Evolutionary conservation across 2,113 vertebrate genomes (phyloP), one percentile per base, ranked within the genome.

Genomic region (Theropithecus gelada): DNA sequence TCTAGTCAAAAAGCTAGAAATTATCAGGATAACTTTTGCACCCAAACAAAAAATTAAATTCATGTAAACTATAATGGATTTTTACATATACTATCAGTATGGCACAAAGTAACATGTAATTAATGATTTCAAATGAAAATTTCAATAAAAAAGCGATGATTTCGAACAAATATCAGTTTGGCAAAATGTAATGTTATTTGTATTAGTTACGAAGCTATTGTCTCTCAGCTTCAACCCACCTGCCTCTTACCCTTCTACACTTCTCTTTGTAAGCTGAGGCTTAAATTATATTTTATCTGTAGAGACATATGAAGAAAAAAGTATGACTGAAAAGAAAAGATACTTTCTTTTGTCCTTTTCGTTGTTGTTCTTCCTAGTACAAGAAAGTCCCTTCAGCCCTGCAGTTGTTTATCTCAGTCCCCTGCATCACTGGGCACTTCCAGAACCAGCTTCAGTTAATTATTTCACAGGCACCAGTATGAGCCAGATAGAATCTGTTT

Each of bases 1-100:
- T 73, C 23, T 57, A 68, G 38, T 88, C 18, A 94, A 97, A 94
- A 88, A 83, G 59, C 86, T 91, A 57, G 27, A 78, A 91, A 3
- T 80, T 43, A 5, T 72, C n/a, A 57, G 20, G 30, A 11, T 68
- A 90, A 90, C 32, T 43, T 93, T 97, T 83, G 61, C 81, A 16
- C 23, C 27, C 40, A 72, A 86, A 59, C n/a, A 73, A 82, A 85
- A 85, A 40, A 50, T 55, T 64, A 64, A 97, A 40, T 59, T 75
- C 10, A 40, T 9, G 20, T 57, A 75, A 38, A 68, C 1, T 72
- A 96, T 48, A 52, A 25, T 94, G n/a, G 17, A 43, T 35, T 90
- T 95, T 11, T 93, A 25, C 6, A 18, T n/a, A 43, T 10, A 76
- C 22, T 43, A 52, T 50, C 12, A 72, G 3, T 32, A 88, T 78